A percentile compares a stretch with the other conserved stretches of the same genome.
Evolutionary conservation across 2,888 invertebrate species (phyloP).

Genomic region (Gortyna flavago): DNA sequence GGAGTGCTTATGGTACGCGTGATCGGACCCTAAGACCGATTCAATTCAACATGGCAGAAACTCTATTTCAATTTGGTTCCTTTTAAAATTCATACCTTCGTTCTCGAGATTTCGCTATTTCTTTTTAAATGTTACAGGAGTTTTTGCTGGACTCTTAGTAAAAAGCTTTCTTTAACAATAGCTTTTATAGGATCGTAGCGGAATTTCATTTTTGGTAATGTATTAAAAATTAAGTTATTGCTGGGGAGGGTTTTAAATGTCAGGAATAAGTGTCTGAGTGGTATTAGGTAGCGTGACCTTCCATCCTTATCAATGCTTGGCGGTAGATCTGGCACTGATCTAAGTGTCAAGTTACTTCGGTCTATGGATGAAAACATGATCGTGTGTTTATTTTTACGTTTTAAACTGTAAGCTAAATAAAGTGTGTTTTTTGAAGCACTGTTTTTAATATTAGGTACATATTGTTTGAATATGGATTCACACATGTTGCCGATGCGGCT

Average conservation of each 20-base stretch:
- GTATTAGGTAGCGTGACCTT: background rate
- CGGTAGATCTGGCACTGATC: background rate
- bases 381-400: background rate
- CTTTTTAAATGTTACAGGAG: slow-evolving; percentile 54
- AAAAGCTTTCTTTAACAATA: slow-evolving; percentile 53
- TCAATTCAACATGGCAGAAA: slow-evolving; percentile 56
- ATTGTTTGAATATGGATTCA: background rate
- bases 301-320: background rate
- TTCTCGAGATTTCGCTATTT: slow-evolving; percentile 55
- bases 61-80: slow-evolving; percentile 70
- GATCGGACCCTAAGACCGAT: slow-evolving; percentile 32
- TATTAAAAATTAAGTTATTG: slow-evolving; percentile 35
- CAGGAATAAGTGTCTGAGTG: slow-evolving; percentile 17
- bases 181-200: slow-evolving; percentile 15
- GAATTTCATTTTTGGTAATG: slow-evolving; percentile 31
- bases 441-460: background rate
- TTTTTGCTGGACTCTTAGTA: slow-evolving; percentile 26
- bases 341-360: background rate
- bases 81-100: slow-evolving; percentile 73
- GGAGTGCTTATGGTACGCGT: background rate
- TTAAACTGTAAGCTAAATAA: background rate
- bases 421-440: too few species aligned
- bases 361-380: background rate
- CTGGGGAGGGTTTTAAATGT: slow-evolving; percentile 18
- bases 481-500: too few species aligned